A percentile compares a stretch with the other conserved stretches of the same genome.
Evolutionary conservation across 2,113 vertebrate species (phyloP).

Genomic region (Verasper variegatus): DNA sequence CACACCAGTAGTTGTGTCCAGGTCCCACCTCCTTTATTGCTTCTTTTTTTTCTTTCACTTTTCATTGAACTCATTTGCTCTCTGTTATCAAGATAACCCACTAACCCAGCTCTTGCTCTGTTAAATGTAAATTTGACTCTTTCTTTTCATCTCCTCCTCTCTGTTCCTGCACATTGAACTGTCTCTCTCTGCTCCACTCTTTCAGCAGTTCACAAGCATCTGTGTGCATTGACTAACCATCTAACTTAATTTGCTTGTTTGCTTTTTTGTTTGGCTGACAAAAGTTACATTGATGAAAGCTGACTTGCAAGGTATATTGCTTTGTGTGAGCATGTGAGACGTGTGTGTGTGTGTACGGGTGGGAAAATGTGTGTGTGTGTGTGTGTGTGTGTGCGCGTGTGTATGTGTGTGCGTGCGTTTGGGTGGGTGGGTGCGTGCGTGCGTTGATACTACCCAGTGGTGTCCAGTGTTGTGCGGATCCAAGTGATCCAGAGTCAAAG

Average conservation of each 20-base stretch:
- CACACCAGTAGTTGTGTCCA: constrained; percentile 1
- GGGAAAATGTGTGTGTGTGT: constrained; percentile 15
- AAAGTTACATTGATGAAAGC: constrained; percentile 99
- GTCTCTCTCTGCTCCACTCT: constrained; percentile 58
- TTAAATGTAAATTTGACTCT: constrained; percentile 44
- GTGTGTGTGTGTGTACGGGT: constrained; percentile 42
- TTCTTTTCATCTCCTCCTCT: constrained; percentile 42
- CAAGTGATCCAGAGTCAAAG: constrained; percentile 76
- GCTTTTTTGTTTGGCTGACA: constrained; percentile 96
- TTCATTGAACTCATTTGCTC: constrained; percentile 51
- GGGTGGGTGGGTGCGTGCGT: not conserved
- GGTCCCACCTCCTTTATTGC: constrained; percentile 21
- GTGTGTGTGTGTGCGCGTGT: constrained; percentile 6
- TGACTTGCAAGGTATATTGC: constrained; percentile 99
- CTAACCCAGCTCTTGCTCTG: constrained; percentile 61
- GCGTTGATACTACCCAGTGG: constrained; percentile 62
- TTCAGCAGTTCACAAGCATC: constrained; percentile 86
- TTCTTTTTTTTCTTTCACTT: constrained; percentile 43
- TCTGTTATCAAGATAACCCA: constrained; percentile 61
- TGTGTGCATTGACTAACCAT: constrained; percentile 95
- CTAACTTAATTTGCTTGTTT: constrained; percentile 97
- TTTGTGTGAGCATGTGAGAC: constrained; percentile 89
- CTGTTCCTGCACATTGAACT: constrained; percentile 48
- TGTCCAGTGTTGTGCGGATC: constrained; percentile 79
- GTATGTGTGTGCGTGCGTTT: not conserved